Percentiles rank a stretch among this genome's conserved stretches.
phyloP scores from a whole-genome alignment of 2,113 vertebrate genomes.

The Mirza zaza region DNA sequence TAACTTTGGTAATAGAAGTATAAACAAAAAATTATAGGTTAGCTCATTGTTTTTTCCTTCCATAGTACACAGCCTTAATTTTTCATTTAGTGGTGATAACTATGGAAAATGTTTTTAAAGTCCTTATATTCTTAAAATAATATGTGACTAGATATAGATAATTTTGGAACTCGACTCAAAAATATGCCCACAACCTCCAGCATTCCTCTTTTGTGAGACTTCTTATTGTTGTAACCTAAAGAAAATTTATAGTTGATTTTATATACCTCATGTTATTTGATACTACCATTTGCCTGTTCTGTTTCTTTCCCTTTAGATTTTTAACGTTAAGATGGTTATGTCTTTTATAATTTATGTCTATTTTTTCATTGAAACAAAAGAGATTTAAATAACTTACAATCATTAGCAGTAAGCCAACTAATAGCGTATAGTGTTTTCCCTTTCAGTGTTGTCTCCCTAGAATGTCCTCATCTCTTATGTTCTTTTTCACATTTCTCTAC shows the following conservation, averaged over 20 bases:
- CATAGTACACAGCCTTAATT: neutral
- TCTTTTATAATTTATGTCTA: conserved; percentile 29
- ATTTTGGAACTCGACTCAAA: conserved; percentile 51
- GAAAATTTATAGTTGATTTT: conserved; percentile 10
- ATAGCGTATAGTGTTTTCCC: neutral
- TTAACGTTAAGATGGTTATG: neutral
- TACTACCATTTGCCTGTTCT: conserved; percentile 18
- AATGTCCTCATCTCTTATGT: conserved; percentile 50
- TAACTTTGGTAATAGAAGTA: conserved; percentile 26
- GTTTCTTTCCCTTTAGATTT: conserved; percentile 32
- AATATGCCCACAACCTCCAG: neutral
- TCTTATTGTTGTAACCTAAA: neutral
- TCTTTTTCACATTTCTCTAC: conserved; percentile 67
- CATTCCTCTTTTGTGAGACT: conserved; percentile 13
- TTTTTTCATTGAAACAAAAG: conserved; percentile 30
- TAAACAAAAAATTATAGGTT: conserved; percentile 14
- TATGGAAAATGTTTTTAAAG: neutral
- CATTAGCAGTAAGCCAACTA: conserved; percentile 26
- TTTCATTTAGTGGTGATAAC: conserved; percentile 9
- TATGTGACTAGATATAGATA: neutral
- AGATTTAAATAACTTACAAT: conserved; percentile 21
- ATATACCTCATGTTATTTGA: neutral
- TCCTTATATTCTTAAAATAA: conserved; percentile 34
- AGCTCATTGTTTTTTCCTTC: conserved; percentile 33
- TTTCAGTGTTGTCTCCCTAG: conserved; percentile 43